Evolutionary conservation across 2,888 invertebrate genomes (phyloP).

Genomic region (Stenchaetothrips biformis): DNA sequence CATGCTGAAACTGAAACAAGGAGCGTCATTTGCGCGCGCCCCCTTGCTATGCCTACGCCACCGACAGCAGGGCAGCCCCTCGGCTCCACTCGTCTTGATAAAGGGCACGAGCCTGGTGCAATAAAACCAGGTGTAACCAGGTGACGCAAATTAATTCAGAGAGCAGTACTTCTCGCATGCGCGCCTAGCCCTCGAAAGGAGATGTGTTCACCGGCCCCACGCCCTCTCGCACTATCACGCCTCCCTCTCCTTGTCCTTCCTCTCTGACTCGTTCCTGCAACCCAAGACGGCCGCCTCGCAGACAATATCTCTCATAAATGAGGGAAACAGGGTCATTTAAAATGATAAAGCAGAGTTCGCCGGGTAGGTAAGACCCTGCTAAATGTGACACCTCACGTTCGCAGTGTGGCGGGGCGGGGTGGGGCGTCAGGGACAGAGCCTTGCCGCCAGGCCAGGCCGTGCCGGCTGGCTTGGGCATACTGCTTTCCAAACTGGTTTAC

Average conservation of each 20-base stretch:
- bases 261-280: background rate
- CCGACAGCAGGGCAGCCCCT: no score
- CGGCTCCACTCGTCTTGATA: no score
- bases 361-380: background rate
- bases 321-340: slow-evolving; percentile 17
- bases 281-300: background rate
- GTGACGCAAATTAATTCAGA: no score
- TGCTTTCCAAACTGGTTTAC: slow-evolving; percentile 24
- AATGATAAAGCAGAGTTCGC: background rate
- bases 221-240: slow-evolving; percentile 2
- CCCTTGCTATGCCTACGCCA: no score
- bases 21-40: no score
- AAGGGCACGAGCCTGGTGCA: no score
- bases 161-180: no score
- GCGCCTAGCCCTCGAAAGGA: no score
- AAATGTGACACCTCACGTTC: slow-evolving; percentile 23
- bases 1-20: no score
- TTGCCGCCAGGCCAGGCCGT: no score
- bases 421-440: no score
- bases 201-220: slow-evolving; percentile 28
- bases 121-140: no score
- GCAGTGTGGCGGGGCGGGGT: background rate
- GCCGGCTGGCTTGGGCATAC: background rate
- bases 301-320: slow-evolving; percentile 23
- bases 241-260: background rate